Conservation (phyloP, 2,113 vertebrate species). For the Alethe castanea region DNA sequence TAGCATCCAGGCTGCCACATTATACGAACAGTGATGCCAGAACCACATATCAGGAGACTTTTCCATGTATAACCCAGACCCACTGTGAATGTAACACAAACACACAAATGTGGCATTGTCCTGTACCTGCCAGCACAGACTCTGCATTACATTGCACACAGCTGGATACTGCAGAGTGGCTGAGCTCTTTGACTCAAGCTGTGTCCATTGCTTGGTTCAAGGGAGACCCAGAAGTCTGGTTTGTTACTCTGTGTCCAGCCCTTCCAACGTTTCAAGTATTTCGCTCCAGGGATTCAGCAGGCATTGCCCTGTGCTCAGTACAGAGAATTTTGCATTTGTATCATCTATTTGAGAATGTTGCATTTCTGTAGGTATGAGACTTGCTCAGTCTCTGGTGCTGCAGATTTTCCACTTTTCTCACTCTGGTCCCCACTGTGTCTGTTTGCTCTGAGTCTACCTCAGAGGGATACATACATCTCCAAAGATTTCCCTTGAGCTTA, state of each 20-base stretch:
- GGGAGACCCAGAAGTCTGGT: background rate
- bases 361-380: background rate
- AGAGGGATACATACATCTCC: accelerated
- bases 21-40: background rate
- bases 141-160: background rate
- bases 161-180: background rate
- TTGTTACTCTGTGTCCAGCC: background rate
- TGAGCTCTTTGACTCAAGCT: background rate
- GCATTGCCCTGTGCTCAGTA: background rate
- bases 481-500: background rate
- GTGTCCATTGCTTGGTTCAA: background rate
- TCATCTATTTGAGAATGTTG: background rate
- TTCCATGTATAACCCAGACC: background rate
- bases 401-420: background rate
- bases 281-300: background rate
- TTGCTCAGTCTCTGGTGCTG: background rate
- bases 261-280: accelerated
- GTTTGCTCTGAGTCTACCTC: background rate
- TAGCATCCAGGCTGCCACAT: background rate
- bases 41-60: background rate
- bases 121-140: background rate
- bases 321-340: background rate
- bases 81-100: background rate
- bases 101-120: background rate
- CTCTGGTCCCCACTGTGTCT: background rate